Evolutionary conservation across 2,797 vertebrate genomes (phyloP), one percentile per base, ranked within the genome.

Genomic region (Sus cebifrons): DNA sequence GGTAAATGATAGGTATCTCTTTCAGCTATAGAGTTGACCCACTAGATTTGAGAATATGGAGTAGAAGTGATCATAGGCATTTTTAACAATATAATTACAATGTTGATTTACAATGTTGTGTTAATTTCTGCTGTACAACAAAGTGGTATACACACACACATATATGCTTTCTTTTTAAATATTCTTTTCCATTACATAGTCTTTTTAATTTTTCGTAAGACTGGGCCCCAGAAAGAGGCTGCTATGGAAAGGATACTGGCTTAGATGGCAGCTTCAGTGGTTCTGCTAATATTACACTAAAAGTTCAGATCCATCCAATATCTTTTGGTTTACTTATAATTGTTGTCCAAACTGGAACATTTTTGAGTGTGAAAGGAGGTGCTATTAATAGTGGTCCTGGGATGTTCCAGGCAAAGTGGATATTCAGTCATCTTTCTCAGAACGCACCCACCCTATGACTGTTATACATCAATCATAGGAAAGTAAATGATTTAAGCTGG

Each of bases 251-350:
- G 4, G 25, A 54, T 15, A 23, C 9, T 3, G 6, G 23, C 27
- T 10, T 25, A 0, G 58, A 1, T 0, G 11, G 2, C 2, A 11
- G 29, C 11, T 74, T 58, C 6, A 0, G 13, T 1, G 25, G 14
- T 60, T 52, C 56, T 89, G 32, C 12, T 52, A 40, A 17, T 17
- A 36, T 13, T 9, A 40, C 16, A n/a, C 8, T 10, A 56, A 36
- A 54, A 74, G 40, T 10, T 71, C 0, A 0, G 20, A 27, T 73
- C 13, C 16, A 3, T 15, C 36, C 58, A 27, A n/a, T 71, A 10
- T 27, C 10, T 32, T 78, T 23, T n/a, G 49, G 21, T 4, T 71
- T 86, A n/a, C 25, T 49, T 40, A 23, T 71, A 85, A 29, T 58
- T 17, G 25, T 29, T 23, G 10, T 36, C 77, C 60, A 88, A 62